Conservation (phyloP, 2,888 invertebrate species). For the Eretmocerus hayati region DNA sequence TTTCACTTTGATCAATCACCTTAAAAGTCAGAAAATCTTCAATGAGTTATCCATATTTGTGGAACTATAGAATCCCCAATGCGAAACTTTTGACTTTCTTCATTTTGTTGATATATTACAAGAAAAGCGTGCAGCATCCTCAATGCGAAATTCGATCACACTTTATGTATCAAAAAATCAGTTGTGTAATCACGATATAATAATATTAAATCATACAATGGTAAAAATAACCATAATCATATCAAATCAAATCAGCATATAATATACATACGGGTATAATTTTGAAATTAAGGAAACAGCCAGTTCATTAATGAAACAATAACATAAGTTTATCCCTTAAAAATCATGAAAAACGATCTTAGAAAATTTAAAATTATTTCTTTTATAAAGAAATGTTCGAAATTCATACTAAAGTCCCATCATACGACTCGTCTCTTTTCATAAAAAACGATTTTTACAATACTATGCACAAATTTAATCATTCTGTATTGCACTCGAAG, state of each 20-base stretch:
- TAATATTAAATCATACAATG: slow-evolving; percentile 16
- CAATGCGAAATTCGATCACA: no score
- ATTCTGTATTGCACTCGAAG: slow-evolving; percentile 24
- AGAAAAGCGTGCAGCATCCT: no score
- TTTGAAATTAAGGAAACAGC: slow-evolving; percentile 22
- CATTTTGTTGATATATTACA: no score
- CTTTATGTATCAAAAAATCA: slow-evolving; percentile 13
- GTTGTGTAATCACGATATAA: slow-evolving; percentile 20
- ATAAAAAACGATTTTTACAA: not conserved
- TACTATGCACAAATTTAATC: no score
- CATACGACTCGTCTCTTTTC: slow-evolving; percentile 13
- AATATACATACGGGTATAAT: slow-evolving; percentile 18
- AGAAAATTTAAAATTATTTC: slow-evolving; percentile 4
- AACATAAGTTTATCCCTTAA: slow-evolving; percentile 23
- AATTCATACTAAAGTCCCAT: slow-evolving; percentile 21
- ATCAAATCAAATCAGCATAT: not conserved
- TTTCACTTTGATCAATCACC: no score
- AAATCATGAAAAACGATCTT: slow-evolving; percentile 16
- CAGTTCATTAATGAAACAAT: slow-evolving; percentile 21
- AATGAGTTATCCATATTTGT: no score
- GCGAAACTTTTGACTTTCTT: no score
- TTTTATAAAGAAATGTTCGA: not conserved
- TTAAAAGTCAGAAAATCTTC: no score
- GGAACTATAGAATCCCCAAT: no score
- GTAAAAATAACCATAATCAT: slow-evolving; percentile 14